phyloP scores from a whole-genome alignment of 2,888 invertebrate genomes.

The Orthosia cruda region DNA sequence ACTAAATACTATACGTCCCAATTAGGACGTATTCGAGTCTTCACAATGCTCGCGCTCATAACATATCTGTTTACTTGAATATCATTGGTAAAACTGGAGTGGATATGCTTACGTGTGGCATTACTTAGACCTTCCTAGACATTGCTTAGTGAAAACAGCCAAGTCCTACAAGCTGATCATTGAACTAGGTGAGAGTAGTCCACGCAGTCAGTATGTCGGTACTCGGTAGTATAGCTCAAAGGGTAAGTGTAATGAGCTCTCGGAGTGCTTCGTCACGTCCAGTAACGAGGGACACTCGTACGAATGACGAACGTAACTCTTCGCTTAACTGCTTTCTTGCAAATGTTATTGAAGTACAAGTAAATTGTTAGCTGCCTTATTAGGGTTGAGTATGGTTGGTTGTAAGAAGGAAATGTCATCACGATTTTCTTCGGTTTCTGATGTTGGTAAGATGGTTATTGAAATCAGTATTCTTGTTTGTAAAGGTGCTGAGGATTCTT shows the following conservation, averaged over 20 bases:
- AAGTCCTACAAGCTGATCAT: slow-evolving; percentile 4
- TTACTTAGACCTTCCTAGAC: background rate
- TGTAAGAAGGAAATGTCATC: slow-evolving; percentile 12
- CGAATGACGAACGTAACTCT: slow-evolving; percentile 41
- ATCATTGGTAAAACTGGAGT: too few species aligned
- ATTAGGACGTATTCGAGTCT: too few species aligned
- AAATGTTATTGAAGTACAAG: slow-evolving; percentile 58
- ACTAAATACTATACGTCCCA: too few species aligned
- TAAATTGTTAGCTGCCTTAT: slow-evolving; percentile 56
- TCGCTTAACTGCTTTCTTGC: slow-evolving; percentile 60
- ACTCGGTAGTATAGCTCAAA: slow-evolving; percentile 70
- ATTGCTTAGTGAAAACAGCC: background rate
- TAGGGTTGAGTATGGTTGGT: slow-evolving; percentile 17
- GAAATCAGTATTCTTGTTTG: background rate
- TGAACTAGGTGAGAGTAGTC: slow-evolving; percentile 44
- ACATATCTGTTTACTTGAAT: too few species aligned
- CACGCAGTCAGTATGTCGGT: slow-evolving; percentile 58
- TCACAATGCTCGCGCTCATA: too few species aligned
- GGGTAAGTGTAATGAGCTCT: slow-evolving; percentile 81
- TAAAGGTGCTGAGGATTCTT: background rate
- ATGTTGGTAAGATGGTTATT: background rate
- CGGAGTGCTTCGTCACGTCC: slow-evolving; percentile 87
- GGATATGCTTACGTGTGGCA: background rate
- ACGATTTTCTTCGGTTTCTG: slow-evolving; percentile 19
- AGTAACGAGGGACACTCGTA: slow-evolving; percentile 79